phyloP scores from a whole-genome alignment of 2,888 invertebrate species.

The Temnothorax unifasciatus region DNA sequence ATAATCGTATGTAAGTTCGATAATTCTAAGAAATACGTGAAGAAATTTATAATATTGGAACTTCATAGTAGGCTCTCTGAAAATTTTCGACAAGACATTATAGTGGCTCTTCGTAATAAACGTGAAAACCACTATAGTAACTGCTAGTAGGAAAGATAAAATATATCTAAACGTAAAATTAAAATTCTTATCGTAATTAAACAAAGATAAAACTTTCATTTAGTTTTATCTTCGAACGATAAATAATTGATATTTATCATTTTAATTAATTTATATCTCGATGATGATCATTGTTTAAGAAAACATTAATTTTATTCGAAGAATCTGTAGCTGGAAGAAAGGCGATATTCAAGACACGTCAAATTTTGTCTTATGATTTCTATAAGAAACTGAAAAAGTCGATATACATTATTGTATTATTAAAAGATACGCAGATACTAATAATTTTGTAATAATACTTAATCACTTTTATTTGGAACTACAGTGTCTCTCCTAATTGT shows the following conservation, averaged over 20 bases:
- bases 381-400: conserved; percentile 36
- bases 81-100: not conserved
- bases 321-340: conserved; percentile 53
- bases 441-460: not conserved
- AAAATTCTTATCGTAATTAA: not conserved
- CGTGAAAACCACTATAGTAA: not conserved
- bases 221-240: not conserved
- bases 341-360: conserved; percentile 63
- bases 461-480: not conserved
- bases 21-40: conserved; percentile 7
- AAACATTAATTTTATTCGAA: conserved; percentile 16
- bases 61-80: not conserved
- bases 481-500: conserved; percentile 15
- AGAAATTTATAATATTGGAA: not conserved
- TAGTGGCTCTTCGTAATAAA: not conserved
- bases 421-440: conserved; percentile 23
- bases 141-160: not conserved
- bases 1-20: conserved; percentile 19
- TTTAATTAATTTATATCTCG: not conserved
- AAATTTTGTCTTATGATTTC: conserved; percentile 54
- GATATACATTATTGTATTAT: conserved; percentile 2
- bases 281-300: conserved; percentile 4
- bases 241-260: not conserved
- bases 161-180: not conserved
- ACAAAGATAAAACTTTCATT: not conserved